phyloP scores from a whole-genome alignment of 2,113 vertebrate species.

The Amphiprion percula region DNA sequence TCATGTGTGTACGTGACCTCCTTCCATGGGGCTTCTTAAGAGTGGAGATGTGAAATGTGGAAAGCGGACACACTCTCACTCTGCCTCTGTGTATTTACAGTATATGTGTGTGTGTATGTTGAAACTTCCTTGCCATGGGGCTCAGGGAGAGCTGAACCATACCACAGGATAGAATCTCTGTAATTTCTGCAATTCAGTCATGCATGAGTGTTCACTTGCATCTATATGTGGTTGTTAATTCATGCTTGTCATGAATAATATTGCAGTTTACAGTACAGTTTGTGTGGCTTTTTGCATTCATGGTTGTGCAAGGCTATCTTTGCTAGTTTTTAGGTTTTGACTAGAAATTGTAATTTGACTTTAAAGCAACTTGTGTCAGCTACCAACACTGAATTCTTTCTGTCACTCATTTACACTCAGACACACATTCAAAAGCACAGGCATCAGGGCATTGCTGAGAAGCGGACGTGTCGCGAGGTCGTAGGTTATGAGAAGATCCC shows the following conservation, averaged over 20 bases:
- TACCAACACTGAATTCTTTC: neutral
- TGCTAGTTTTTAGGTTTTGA: constrained; percentile 16
- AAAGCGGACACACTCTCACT: neutral
- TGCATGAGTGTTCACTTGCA: neutral
- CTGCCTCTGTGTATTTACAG: constrained; percentile 4
- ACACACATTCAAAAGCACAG: neutral
- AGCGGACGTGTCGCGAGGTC: constrained; percentile 24
- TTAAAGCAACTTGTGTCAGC: neutral
- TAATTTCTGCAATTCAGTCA: constrained; percentile 21
- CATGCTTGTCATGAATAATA: constrained; percentile 30
- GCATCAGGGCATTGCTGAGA: constrained; percentile 5
- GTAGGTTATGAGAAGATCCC: constrained; percentile 70
- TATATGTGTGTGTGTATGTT: neutral
- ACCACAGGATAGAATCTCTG: constrained; percentile 21
- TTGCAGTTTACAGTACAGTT: neutral
- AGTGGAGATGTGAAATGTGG: constrained; percentile 28
- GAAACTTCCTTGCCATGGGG: constrained; percentile 7
- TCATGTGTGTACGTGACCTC: constrained; percentile 14
- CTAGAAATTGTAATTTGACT: neutral
- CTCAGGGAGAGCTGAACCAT: constrained; percentile 18
- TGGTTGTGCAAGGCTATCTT: neutral
- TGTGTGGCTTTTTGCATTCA: neutral
- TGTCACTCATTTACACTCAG: too few relatives aligned
- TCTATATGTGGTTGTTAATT: constrained; percentile 26
- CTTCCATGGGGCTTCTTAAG: constrained; percentile 21